Evolutionary conservation across 2,797 vertebrate species (phyloP).

Genomic region (Mormyrus proboscirostris): DNA sequence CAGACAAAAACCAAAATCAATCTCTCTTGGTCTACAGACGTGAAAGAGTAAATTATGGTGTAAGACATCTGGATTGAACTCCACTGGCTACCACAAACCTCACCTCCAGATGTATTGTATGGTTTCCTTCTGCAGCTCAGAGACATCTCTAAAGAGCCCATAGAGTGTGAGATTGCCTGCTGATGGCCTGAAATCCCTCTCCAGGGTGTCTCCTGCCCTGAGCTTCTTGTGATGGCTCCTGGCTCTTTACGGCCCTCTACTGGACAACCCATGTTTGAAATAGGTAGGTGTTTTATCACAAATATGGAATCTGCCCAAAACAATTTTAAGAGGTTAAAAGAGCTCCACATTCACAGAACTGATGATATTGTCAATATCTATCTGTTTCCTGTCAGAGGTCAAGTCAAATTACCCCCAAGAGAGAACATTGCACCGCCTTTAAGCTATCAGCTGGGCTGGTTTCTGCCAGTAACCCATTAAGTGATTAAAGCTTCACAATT

Average conservation of each 20-base stretch:
- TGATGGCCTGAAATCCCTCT: background rate
- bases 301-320: background rate
- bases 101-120: background rate
- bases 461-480: slow-evolving; percentile 2
- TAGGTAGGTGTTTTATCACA: background rate
- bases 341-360: background rate
- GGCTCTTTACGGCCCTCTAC: background rate
- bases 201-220: background rate
- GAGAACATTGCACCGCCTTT: background rate
- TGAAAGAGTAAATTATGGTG: background rate
- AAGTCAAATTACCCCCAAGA: background rate
- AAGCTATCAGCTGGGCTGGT: background rate
- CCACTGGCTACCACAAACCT: background rate
- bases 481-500: slow-evolving; percentile 5
- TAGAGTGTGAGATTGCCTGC: background rate
- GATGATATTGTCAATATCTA: background rate
- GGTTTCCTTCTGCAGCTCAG: background rate
- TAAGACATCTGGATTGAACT: background rate
- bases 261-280: background rate
- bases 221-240: background rate
- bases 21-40: background rate
- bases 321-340: background rate
- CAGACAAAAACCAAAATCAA: background rate
- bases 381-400: background rate
- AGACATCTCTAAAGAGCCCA: background rate